Evolutionary conservation across 2,797 vertebrate genomes (phyloP).

Genomic region (Streptopelia turtur): DNA sequence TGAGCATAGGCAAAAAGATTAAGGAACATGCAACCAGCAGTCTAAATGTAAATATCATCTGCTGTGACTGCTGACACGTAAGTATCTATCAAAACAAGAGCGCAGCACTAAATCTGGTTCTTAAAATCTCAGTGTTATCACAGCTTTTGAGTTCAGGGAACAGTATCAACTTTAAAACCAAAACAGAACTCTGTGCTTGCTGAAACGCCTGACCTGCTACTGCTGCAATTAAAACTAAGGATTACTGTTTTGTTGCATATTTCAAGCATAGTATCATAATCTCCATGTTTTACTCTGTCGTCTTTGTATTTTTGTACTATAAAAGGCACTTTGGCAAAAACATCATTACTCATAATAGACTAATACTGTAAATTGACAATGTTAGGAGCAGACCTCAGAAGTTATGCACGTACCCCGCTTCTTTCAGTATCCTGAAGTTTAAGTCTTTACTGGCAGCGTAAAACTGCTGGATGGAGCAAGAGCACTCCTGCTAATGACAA

Average conservation of each 20-base stretch:
- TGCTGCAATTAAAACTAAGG: not conserved
- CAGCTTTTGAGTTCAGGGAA: constrained; percentile 3
- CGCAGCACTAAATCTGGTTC: not conserved
- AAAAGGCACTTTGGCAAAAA: not conserved
- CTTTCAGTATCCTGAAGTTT: not conserved
- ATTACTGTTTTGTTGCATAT: not conserved
- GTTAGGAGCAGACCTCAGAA: not conserved
- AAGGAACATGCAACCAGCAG: not conserved
- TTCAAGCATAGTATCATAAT: not conserved
- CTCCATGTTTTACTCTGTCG: not conserved
- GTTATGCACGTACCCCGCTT: not conserved
- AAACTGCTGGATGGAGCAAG: not conserved
- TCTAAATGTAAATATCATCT: constrained; percentile 40
- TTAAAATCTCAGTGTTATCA: constrained; percentile 3
- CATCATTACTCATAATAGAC: not conserved
- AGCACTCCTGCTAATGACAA: not conserved
- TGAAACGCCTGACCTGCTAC: not conserved
- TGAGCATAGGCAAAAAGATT: constrained; percentile 19
- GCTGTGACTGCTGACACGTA: constrained; percentile 15
- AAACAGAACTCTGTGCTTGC: not conserved
- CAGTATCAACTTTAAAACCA: not conserved
- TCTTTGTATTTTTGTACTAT: not conserved
- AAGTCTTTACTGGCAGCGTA: not conserved
- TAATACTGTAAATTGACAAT: not conserved
- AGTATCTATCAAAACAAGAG: constrained; percentile 6